Base-by-base conservation (phyloP, 2,888 invertebrate genomes). In the Drosophila planitibia region DNA sequence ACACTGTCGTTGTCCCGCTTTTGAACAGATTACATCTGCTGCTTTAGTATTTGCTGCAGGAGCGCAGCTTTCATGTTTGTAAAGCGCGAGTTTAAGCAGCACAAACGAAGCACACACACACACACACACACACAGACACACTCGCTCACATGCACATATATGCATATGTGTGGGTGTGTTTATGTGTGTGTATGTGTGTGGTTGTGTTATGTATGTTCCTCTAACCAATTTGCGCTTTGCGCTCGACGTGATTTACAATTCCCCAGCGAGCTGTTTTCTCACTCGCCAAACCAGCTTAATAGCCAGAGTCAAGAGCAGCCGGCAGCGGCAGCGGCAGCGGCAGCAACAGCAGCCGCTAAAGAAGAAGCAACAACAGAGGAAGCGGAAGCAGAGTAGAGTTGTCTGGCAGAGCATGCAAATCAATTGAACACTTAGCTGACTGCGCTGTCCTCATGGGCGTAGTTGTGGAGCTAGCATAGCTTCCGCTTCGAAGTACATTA, bases 181-280 rank as follows among this genome's bases (percentile, higher is more conserved):
- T 33, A 33, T 33, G 30, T 30, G 33, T 14, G 14, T 35, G 47
- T 33, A 47, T 63, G 7, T 74, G 65, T 58, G 49, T 60, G 60
- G 58, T 57, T 69, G 67, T 49, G 61, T 70, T 79, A 71, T 79
- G 73, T 79, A 65, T 81, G 76, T 85, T 85, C 65, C 72, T 73
- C 69, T 85, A 79, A 88, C 81, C 85, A 85, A 85, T 87, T 89
- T 87, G 85, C 74, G 79, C 87, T 81, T 73, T 80, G 85, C 71
- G 74, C 79, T 76, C 76, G 81, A 74, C 85, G 85, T 87, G 87
- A 87, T 89, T 87, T 87, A 87, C 89, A 80, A 83, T 86, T 86
- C 89, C 89, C 87, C 75, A 68, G 81, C 76, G 89, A 81, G 74
- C 83, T 72, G 83, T 85, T 86, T 78, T 68, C 72, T 41, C 68